Percentiles rank a stretch among this genome's conserved stretches.
These are phyloP conservation scores for Xenopus petersii DNA, from an alignment of 2,797 vertebrate species.

Conservation along the genomic window DNA sequence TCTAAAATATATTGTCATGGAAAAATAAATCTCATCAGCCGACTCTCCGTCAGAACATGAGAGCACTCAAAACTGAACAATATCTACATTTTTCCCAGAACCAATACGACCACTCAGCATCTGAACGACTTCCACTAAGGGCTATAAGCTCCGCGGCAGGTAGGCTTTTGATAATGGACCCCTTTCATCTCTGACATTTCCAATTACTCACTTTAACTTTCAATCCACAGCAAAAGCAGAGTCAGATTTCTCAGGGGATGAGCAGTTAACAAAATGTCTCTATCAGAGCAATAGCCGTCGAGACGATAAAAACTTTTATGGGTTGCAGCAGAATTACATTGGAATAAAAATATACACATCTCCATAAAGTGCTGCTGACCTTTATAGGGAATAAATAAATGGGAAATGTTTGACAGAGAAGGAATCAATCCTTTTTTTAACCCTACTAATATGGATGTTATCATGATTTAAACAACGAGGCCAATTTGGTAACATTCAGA, in stretches of 20 bases:
- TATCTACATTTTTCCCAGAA: conserved; percentile 7
- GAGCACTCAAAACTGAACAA: background rate
- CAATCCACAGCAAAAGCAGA: conserved; percentile 19
- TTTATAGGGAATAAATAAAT: too few species aligned
- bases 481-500: too few species aligned
- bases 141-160: conserved; percentile 18
- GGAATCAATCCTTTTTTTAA: too few species aligned
- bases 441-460: too few species aligned
- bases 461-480: too few species aligned
- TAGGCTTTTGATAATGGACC: conserved; percentile 30
- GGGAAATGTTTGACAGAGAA: too few species aligned
- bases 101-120: conserved; percentile 6
- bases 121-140: conserved; percentile 17
- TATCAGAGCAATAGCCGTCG: conserved; percentile 22
- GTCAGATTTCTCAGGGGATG: conserved; percentile 36
- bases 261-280: conserved; percentile 38
- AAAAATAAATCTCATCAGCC: too few species aligned
- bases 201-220: conserved; percentile 37
- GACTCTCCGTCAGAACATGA: background rate
- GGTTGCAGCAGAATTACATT: conserved; percentile 14
- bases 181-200: conserved; percentile 45
- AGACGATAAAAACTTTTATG: conserved; percentile 38
- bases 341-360: background rate
- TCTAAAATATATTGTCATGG: too few species aligned
- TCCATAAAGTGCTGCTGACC: too few species aligned